phyloP scores from a whole-genome alignment of 1,140 invertebrate genomes.

The Lordiphosa stackelbergi region DNA sequence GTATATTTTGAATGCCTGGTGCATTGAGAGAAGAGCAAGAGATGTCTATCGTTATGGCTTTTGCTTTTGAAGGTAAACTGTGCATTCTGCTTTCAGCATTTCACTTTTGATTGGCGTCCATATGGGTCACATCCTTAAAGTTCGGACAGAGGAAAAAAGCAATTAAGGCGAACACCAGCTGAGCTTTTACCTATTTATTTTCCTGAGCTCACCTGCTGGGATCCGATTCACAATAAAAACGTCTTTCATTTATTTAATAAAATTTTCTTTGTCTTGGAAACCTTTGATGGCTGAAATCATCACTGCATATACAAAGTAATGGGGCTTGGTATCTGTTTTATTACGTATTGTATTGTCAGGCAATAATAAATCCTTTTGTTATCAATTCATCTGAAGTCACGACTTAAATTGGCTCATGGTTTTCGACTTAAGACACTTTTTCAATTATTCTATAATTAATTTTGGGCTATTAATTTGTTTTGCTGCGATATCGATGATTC shows the following conservation, averaged over 20 bases:
- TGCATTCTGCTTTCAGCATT: constrained; percentile 25
- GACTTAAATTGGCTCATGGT: constrained; percentile 27
- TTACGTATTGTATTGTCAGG: background rate
- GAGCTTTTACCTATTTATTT: constrained; percentile 13
- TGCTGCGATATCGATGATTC: constrained; percentile 30
- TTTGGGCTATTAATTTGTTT: constrained; percentile 39
- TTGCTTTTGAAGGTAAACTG: constrained; percentile 61
- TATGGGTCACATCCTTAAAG: constrained; percentile 58
- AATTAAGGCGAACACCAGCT: constrained; percentile 39
- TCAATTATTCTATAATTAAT: constrained; percentile 26
- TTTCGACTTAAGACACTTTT: constrained; percentile 2
- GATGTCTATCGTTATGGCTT: constrained; percentile 49
- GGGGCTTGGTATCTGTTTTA: background rate
- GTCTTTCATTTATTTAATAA: background rate
- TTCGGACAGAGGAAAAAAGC: constrained; percentile 27
- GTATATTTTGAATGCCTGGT: background rate
- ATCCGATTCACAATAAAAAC: constrained; percentile 11
- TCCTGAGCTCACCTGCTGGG: constrained; percentile 18
- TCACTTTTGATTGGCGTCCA: constrained; percentile 63
- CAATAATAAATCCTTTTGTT: constrained; percentile 11
- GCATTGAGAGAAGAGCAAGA: constrained; percentile 18
- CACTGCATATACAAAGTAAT: constrained; percentile 3
- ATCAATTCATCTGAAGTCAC: constrained; percentile 54
- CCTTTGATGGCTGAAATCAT: constrained; percentile 3
- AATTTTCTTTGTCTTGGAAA: constrained; percentile 22